Evolutionary conservation across 2,797 vertebrate genomes (phyloP).

Genomic region (Serranus cabrilla): DNA sequence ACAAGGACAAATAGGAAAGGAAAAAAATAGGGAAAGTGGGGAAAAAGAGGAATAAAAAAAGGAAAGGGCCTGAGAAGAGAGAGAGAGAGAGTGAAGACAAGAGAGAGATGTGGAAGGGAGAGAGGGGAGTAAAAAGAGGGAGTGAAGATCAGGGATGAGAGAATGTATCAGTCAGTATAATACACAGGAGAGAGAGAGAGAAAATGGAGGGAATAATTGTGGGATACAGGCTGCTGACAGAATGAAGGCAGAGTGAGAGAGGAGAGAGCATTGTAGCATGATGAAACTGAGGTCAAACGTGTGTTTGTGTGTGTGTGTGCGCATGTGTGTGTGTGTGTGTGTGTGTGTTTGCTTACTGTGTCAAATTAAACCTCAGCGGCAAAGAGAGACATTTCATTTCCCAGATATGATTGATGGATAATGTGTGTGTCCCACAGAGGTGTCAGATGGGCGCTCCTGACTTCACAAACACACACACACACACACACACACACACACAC

Average conservation of each 20-base stretch:
- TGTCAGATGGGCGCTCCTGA: constrained; percentile 41
- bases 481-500: constrained; percentile 2
- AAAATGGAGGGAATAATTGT: constrained; percentile 43
- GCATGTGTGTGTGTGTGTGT: constrained; percentile 25
- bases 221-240: constrained; percentile 40
- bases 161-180: constrained; percentile 4
- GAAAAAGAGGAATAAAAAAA: neutral
- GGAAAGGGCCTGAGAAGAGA: neutral
- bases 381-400: constrained; percentile 76
- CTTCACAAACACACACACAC: constrained; percentile 19
- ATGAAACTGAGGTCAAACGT: constrained; percentile 62
- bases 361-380: constrained; percentile 64
- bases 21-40: neutral
- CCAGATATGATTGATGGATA: constrained; percentile 74
- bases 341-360: constrained; percentile 37
- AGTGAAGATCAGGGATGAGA: neutral
- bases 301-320: constrained; percentile 36
- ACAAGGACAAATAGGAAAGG: neutral
- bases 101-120: neutral
- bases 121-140: too few relatives aligned
- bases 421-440: constrained; percentile 55
- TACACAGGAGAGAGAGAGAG: constrained; percentile 21
- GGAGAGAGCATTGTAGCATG: constrained; percentile 42
- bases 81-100: neutral
- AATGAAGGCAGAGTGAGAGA: constrained; percentile 29